Conservation (phyloP, 2,888 invertebrate species). For the Drosophila pseudotalamancana region DNA sequence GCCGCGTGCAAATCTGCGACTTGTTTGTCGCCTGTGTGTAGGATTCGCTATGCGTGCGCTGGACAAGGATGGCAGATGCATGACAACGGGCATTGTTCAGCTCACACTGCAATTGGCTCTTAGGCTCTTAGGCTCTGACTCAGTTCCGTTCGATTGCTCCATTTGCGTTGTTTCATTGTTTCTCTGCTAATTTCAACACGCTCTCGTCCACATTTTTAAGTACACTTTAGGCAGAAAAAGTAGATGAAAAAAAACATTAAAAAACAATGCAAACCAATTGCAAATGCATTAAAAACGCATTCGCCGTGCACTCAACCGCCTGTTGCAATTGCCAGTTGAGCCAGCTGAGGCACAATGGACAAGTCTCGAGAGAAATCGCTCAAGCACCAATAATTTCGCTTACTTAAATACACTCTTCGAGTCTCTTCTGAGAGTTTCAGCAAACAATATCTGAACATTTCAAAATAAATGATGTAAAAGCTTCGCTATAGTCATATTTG, state of each 20-base stretch:
- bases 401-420: constrained; percentile 26
- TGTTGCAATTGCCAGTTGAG: constrained; percentile 62
- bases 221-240: constrained; percentile 40
- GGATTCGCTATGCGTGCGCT: background rate
- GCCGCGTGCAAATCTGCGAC: background rate
- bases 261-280: constrained; percentile 28
- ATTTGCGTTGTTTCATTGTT: constrained; percentile 20
- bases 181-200: constrained; percentile 54
- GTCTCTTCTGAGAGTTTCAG: constrained; percentile 11
- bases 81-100: constrained; percentile 14
- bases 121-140: constrained; percentile 36
- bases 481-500: background rate
- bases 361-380: constrained; percentile 25
- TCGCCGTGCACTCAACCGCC: constrained; percentile 51
- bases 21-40: constrained; percentile 34
- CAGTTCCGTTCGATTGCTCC: constrained; percentile 5
- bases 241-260: constrained; percentile 11
- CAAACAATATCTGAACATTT: background rate
- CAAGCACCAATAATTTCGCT: constrained; percentile 35
- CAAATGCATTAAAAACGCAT: constrained; percentile 47
- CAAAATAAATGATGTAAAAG: background rate
- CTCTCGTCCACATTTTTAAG: constrained; percentile 31
- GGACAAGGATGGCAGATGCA: constrained; percentile 25
- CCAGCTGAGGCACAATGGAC: constrained; percentile 8
- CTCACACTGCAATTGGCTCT: constrained; percentile 58